A percentile compares a stretch with the other conserved stretches of the same genome.
Evolutionary conservation across 2,797 vertebrate genomes (phyloP).

Genomic region (Miichthys miiuy): DNA sequence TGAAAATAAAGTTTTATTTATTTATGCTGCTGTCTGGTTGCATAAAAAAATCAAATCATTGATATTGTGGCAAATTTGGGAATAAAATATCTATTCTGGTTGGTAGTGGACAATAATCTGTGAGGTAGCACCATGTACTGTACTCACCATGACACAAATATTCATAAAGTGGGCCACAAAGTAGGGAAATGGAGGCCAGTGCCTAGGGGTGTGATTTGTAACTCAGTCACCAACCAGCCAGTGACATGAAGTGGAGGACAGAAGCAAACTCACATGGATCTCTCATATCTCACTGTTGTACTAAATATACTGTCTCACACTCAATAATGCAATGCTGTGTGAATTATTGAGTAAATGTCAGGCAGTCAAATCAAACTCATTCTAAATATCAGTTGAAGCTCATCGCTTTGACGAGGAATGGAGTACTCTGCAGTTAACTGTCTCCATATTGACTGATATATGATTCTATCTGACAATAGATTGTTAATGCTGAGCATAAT

Average conservation of each 20-base stretch:
- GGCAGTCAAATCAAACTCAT: background rate
- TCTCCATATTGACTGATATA: too few relatives aligned
- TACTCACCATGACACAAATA: constrained; percentile 33
- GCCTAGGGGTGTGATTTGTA: constrained; percentile 32
- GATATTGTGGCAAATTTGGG: background rate
- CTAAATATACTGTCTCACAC: background rate
- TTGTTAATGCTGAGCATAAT: too few relatives aligned
- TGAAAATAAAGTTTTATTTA: constrained; percentile 87
- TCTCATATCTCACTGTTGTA: background rate
- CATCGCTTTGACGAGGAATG: background rate
- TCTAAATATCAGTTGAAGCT: background rate
- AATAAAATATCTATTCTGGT: background rate
- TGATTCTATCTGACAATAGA: too few relatives aligned
- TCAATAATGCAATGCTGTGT: background rate
- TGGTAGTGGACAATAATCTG: background rate
- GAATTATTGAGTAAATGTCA: background rate
- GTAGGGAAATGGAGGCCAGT: constrained; percentile 46
- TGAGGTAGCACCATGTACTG: background rate
- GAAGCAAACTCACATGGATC: background rate
- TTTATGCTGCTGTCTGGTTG: constrained; percentile 47
- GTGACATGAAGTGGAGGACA: constrained; percentile 7
- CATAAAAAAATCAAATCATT: too few relatives aligned
- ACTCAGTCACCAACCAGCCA: background rate
- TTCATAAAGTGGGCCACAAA: constrained; percentile 52
- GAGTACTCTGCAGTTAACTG: too few relatives aligned